Evolutionary conservation across 1,140 invertebrate genomes (phyloP).

Genomic region (Temnothorax nylanderi): DNA sequence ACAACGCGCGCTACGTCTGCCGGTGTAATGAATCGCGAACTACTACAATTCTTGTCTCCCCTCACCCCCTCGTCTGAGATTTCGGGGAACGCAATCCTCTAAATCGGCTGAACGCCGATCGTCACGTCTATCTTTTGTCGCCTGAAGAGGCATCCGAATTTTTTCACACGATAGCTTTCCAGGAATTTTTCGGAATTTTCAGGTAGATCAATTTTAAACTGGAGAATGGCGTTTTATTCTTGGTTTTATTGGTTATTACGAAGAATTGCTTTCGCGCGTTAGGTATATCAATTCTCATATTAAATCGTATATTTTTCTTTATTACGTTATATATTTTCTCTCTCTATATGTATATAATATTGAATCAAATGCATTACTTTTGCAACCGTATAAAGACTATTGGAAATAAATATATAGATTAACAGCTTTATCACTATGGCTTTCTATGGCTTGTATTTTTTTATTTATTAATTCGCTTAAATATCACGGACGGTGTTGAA

Average conservation of each 20-base stretch:
- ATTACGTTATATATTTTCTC: not conserved
- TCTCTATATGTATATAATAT: not conserved
- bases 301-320: not conserved
- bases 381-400: not conserved
- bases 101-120: constrained; percentile 4
- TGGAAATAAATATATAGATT: not conserved
- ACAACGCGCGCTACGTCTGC: constrained; percentile 24
- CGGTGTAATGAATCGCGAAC: constrained; percentile 54
- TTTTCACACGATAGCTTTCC: not conserved
- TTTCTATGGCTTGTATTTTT: not conserved
- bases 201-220: not conserved
- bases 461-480: not conserved
- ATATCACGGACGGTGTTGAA: not conserved
- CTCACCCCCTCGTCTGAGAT: not conserved
- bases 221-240: not conserved
- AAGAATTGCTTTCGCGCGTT: not conserved
- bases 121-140: not conserved
- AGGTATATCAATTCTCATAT: not conserved
- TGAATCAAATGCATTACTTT: not conserved
- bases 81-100: not conserved
- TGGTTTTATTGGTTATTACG: not conserved
- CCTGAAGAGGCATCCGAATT: not conserved
- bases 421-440: not conserved
- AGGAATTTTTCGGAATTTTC: not conserved
- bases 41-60: constrained; percentile 16